A percentile compares a stretch with the other conserved stretches of the same genome.
Evolutionary conservation across 2,797 vertebrate genomes (phyloP).

Genomic region (Oreonectes daqikongensis): DNA sequence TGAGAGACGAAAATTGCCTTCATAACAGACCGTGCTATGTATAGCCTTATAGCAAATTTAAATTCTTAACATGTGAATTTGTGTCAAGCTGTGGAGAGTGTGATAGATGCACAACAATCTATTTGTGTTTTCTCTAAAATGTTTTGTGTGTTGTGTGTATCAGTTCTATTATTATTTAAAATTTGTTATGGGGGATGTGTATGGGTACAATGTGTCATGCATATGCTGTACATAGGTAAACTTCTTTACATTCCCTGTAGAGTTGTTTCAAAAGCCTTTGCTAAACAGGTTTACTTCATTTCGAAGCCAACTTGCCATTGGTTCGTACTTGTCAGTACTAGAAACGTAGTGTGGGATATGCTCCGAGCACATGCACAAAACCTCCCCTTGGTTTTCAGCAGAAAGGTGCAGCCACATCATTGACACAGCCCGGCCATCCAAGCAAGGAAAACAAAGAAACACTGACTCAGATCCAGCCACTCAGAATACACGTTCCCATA

Average conservation of each 20-base stretch:
- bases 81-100: too few species aligned
- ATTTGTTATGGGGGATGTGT: neutral
- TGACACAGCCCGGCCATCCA: slow-evolving; percentile 31
- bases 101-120: too few species aligned
- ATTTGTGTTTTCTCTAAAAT: neutral
- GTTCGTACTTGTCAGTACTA: neutral
- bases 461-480: slow-evolving; percentile 45
- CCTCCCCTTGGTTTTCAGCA: neutral
- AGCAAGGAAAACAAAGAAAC: slow-evolving; percentile 40
- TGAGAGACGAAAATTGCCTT: too few species aligned
- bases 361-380: slow-evolving; percentile 6
- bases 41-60: too few species aligned
- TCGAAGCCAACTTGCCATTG: neutral
- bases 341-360: neutral
- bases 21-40: too few species aligned
- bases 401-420: slow-evolving; percentile 30
- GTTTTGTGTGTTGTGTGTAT: neutral
- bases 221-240: neutral
- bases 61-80: too few species aligned
- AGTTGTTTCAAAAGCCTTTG: neutral
- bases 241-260: neutral
- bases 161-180: too few species aligned
- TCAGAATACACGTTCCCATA: slow-evolving; percentile 56
- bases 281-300: neutral
- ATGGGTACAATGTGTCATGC: neutral